Evolutionary conservation across 2,113 vertebrate genomes (phyloP), one percentile per base, ranked within the genome.

Genomic region (Trochalopteron elliotii): DNA sequence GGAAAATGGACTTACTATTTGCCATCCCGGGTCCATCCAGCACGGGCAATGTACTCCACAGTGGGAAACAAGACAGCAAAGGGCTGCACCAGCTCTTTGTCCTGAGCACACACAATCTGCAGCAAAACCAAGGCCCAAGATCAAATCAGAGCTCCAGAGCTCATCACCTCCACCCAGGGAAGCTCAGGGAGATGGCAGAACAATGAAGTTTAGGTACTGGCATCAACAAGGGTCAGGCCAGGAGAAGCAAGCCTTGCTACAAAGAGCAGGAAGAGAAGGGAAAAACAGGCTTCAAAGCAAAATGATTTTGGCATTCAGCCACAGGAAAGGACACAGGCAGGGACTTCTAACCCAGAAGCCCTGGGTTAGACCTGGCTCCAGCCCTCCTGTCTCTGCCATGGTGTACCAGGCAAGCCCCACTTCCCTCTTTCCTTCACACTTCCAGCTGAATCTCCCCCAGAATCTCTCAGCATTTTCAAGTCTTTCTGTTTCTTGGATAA

Each of bases 21-120:
- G 94, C 99, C 99, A 3, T 99, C 99, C 35, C 95, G 98, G 10
- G 99, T 99, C 99, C 99, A 99, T 84, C 99, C 99, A 2, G 99
- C 99, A 83, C 99, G 98, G 45, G 99, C 99, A 15, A 99, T 98
- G 97, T 99, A 99, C 93, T 99, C 99, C 49, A 98, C 99, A 4
- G 95, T 97, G 2, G 99, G 99, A 87, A 99, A 99, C 78, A 99
- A 97, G 0, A 96, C 94, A 74, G 95, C 96, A 93, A 99, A 99
- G 0, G 99, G 99, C 57, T 98, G 98, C 2, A 98, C 99, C 94
- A 99, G 97, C 90, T 99, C 99, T 97, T 99, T 99, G 95, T 99
- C 99, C 61, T 98, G 98, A 30, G 98, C 93, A 12, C 95, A 98
- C 45, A 99, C 39, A 5, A 99, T 99, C 99, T 99, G 94, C 12